These are phyloP conservation scores for Amphimedon queenslandica DNA, from an alignment of 37 sponge, comb jelly and placozoan genomes.

Conservation along the genomic window DNA sequence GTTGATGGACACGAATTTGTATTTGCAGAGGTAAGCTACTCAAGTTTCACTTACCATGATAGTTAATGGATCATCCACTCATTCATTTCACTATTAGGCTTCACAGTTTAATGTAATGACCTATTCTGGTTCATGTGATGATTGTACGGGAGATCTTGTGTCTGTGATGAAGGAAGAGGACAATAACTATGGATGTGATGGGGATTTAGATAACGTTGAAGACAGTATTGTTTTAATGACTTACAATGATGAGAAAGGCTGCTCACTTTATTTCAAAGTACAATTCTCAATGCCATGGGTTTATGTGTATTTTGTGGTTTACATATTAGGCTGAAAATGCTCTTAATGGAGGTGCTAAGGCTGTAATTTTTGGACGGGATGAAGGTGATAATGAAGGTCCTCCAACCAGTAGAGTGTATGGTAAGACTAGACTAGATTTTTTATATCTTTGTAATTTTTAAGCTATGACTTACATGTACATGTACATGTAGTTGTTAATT, in stretches of 20 bases:
- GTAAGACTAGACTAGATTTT: neutral
- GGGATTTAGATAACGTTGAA: neutral
- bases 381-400: neutral
- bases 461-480: no score
- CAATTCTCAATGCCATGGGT: no score
- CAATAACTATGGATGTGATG: neutral
- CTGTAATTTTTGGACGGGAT: neutral
- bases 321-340: conserved; percentile 17
- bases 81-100: neutral
- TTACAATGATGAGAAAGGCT: conserved; percentile 1
- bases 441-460: no score
- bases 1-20: neutral
- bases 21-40: conserved; percentile 2
- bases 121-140: conserved; percentile 42
- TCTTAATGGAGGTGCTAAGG: neutral
- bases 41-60: neutral
- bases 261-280: no score
- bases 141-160: conserved; percentile 9
- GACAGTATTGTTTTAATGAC: conserved; percentile 3
- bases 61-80: neutral
- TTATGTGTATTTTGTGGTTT: neutral
- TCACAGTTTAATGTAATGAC: conserved; percentile 58
- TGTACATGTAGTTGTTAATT: no score
- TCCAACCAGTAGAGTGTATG: neutral
- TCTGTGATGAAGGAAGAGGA: conserved; percentile 11